Evolutionary conservation across 2,113 vertebrate genomes (phyloP).

Genomic region (Halichoeres trimaculatus): DNA sequence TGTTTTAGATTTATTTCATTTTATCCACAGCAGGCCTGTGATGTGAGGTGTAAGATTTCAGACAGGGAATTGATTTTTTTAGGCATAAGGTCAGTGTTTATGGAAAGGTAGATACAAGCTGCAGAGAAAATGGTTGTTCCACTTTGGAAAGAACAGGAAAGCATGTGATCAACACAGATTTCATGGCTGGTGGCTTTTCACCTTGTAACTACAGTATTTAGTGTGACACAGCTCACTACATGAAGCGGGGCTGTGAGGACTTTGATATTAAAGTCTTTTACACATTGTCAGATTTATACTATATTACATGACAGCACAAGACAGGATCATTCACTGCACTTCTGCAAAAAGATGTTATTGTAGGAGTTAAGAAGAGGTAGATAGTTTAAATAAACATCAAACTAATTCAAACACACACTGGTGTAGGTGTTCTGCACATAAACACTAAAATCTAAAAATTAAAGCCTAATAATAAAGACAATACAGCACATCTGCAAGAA

Average conservation of each 20-base stretch:
- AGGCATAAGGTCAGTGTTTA: constrained; percentile 74
- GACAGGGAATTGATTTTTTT: constrained; percentile 71
- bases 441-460: too few relatives aligned
- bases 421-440: too few relatives aligned
- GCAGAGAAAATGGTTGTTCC: constrained; percentile 67
- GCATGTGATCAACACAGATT: constrained; percentile 62
- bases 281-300: neutral
- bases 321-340: neutral
- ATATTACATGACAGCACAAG: too few relatives aligned
- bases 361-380: too few relatives aligned
- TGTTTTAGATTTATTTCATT: neutral
- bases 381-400: too few relatives aligned
- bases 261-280: constrained; percentile 1
- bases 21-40: constrained; percentile 26
- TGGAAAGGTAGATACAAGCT: constrained; percentile 66
- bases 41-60: constrained; percentile 26
- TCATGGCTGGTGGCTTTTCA: constrained; percentile 64
- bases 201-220: constrained; percentile 55
- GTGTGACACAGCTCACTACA: constrained; percentile 17
- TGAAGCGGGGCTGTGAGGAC: constrained; percentile 1
- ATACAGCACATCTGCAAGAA: too few relatives aligned
- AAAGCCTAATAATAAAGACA: too few relatives aligned
- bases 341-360: neutral
- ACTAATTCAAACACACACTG: neutral
- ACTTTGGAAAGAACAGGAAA: constrained; percentile 53